Conservation (phyloP, 2,888 invertebrate species). For the Caenorhabditis doughertyi region DNA sequence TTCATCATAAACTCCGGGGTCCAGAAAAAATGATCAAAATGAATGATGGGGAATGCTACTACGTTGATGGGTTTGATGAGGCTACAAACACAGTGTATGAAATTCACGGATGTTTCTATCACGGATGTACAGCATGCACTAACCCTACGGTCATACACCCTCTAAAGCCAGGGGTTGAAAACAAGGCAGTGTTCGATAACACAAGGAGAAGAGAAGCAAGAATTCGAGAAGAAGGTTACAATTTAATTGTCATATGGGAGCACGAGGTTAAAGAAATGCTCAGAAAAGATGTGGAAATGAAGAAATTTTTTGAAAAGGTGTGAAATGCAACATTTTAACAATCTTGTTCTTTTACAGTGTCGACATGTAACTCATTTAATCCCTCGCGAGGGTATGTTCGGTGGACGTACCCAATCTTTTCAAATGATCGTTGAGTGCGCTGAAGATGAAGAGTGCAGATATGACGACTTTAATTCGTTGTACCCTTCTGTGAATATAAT, state of each 20-base stretch:
- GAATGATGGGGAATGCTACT: neutral
- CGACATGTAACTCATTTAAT: constrained; percentile 9
- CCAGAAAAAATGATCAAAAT: constrained; percentile 5
- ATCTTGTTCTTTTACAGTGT: neutral
- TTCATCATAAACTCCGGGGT: constrained; percentile 14
- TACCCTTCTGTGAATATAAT: constrained; percentile 7
- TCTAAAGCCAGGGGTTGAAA: neutral
- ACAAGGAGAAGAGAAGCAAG: neutral
- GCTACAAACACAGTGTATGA: neutral
- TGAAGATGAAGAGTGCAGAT: no score
- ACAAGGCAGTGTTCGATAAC: neutral
- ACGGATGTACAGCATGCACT: constrained; percentile 3
- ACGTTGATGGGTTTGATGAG: constrained; percentile 3
- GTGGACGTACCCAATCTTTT: no score
- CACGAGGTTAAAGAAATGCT: neutral
- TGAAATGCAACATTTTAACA: no score
- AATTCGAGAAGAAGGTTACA: neutral
- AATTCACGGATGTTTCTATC: constrained; percentile 15
- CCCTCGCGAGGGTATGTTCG: no score
- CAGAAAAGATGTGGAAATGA: neutral
- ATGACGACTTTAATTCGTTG: no score
- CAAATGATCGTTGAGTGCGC: no score
- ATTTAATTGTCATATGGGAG: neutral
- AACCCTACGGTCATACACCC: neutral
- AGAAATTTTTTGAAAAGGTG: no score